Evolutionary conservation across 2,113 vertebrate genomes (phyloP).

Genomic region (Orthonyx spaldingii): DNA sequence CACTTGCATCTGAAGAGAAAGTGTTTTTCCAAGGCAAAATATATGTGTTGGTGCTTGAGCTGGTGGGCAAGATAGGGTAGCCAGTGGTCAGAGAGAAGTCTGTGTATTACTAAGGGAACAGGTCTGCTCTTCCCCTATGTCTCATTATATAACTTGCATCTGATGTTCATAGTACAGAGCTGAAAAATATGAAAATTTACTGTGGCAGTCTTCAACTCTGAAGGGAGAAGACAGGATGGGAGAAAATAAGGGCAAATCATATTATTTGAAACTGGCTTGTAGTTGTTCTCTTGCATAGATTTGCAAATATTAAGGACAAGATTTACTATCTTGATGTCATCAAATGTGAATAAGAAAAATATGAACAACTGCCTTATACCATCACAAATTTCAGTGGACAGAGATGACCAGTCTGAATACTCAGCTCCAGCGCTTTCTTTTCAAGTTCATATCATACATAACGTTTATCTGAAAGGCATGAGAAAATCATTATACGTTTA

Average conservation of each 20-base stretch:
- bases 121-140: rapidly evolving
- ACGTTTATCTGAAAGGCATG: background rate
- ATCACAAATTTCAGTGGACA: background rate
- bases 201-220: background rate
- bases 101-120: background rate
- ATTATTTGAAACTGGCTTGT: background rate
- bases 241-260: background rate
- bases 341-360: background rate
- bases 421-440: background rate
- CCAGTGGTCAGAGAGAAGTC: background rate
- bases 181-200: background rate
- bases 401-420: background rate
- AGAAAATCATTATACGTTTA: background rate
- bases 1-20: background rate
- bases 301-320: background rate
- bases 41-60: rapidly evolving
- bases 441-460: background rate
- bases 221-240: background rate
- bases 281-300: background rate
- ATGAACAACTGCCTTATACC: background rate
- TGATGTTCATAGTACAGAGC: background rate
- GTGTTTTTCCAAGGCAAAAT: background rate
- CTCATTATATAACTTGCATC: background rate
- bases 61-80: background rate
- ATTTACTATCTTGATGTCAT: background rate